A percentile compares a stretch with the other conserved stretches of the same genome.
Evolutionary conservation across 2,113 vertebrate species (phyloP).

Genomic region (Ovis aries): ARS-UI_Ramb_v3.0 NC_056077.1:41923001-41923500

Average conservation of each 20-base stretch:
- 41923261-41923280: fast-evolving
- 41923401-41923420: neutral
- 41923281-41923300: fast-evolving
- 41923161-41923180: neutral
- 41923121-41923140: neutral
- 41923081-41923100: neutral
- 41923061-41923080: neutral
- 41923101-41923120: neutral
- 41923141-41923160: neutral
- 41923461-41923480: neutral
- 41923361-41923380: too few relatives aligned
- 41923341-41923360: fast-evolving
- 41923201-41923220: fast-evolving
- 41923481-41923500: neutral
- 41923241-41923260: fast-evolving
- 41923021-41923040: fast-evolving
- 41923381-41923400: neutral
- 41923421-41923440: neutral
- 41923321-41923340: fast-evolving
- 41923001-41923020: too few relatives aligned
- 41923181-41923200: neutral
- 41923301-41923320: fast-evolving
- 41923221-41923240: fast-evolving
- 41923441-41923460: neutral
- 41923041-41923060: neutral